Percentiles rank a stretch among this genome's conserved stretches.
Evolutionary conservation across 2,113 vertebrate genomes (phyloP).

Genomic region (Petromus typicus): DNA sequence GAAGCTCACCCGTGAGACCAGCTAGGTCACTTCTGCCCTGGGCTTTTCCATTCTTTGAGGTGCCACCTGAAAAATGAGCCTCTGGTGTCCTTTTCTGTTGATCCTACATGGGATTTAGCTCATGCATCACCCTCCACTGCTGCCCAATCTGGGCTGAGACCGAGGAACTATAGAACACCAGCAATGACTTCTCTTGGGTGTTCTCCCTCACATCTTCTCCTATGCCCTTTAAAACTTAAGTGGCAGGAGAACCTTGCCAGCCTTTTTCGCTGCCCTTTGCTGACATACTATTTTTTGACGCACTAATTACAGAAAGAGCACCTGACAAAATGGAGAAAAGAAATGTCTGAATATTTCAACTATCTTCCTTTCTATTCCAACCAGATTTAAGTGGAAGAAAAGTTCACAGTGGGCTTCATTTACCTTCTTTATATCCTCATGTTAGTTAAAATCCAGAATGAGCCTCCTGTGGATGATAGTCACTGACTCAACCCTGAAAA

Average conservation of each 20-base stretch:
- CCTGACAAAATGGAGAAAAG: neutral
- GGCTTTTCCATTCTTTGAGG: neutral
- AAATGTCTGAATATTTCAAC: conserved; percentile 15
- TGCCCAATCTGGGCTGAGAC: neutral
- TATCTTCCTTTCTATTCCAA: conserved; percentile 42
- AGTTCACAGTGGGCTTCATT: neutral
- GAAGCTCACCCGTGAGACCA: neutral
- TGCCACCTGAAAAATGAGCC: neutral
- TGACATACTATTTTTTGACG: neutral
- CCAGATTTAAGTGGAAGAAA: conserved; percentile 24
- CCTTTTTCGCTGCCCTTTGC: neutral
- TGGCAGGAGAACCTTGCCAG: neutral
- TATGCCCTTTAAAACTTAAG: neutral
- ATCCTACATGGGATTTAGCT: neutral
- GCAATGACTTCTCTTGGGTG: neutral
- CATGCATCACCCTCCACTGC: neutral
- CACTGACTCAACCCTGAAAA: neutral
- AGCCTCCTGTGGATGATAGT: neutral
- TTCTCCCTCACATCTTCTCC: neutral
- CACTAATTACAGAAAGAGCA: neutral
- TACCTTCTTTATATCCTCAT: neutral
- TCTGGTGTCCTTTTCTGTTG: neutral
- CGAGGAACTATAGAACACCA: neutral
- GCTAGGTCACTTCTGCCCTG: neutral
- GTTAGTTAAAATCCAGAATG: neutral